Evolutionary conservation across 2,113 vertebrate genomes (phyloP).

Genomic region (Pygoscelis adeliae): DNA sequence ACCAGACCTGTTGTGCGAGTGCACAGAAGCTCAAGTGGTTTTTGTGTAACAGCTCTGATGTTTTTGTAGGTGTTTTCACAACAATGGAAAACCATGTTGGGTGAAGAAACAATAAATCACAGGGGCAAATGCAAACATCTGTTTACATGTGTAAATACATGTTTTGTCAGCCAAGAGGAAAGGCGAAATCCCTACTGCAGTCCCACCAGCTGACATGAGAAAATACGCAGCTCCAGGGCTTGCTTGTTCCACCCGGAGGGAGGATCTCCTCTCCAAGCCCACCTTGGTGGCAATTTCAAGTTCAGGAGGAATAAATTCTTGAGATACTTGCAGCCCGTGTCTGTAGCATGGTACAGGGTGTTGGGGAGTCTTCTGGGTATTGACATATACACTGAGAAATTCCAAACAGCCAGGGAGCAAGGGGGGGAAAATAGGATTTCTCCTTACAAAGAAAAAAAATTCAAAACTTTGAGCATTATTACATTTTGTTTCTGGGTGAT

Average conservation of each 20-base stretch:
- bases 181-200: not conserved
- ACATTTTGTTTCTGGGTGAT: not conserved
- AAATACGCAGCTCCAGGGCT: not conserved
- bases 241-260: not conserved
- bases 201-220: not conserved
- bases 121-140: not conserved
- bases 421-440: not conserved
- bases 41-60: not conserved
- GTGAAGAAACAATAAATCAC: not conserved
- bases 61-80: not conserved
- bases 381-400: not conserved
- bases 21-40: not conserved
- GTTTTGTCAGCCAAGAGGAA: not conserved
- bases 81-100: not conserved
- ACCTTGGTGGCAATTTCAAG: not conserved
- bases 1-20: not conserved
- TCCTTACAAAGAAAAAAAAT: not conserved
- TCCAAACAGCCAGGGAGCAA: not conserved
- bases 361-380: not conserved
- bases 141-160: not conserved
- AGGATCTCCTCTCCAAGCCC: not conserved
- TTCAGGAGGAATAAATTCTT: not conserved
- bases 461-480: not conserved
- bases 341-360: not conserved
- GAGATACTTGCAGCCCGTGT: not conserved